Base-by-base conservation (phyloP, 2,888 invertebrate species). In the Empis livida region DNA sequence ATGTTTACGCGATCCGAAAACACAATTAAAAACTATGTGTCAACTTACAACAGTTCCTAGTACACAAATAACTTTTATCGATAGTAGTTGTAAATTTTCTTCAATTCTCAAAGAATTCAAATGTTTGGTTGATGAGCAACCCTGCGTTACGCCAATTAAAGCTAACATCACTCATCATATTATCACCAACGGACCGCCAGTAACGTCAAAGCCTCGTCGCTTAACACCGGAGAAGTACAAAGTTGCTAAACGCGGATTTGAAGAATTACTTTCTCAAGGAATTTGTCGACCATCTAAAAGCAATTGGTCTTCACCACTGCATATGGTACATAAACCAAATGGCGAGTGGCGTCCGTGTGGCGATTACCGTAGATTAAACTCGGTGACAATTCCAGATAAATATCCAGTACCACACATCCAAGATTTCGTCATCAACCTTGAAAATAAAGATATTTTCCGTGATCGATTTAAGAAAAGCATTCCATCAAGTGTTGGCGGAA, bases 231-330 rank as follows among this genome's bases (percentile, higher is more conserved):
- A 37, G 9, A 37, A 37, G 14, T 15, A 14, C 4, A n/a, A 37
- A 37, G 15, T 9, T 4, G 37, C 15, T 14, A 15, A 14, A 37
- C 9, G 8, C 3, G 37, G 14, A 14, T 37, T 37, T 37, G 14
- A 37, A 4, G n/a, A 37, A 9, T 14, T 37, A 13, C n/a, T 37
- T 3, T 10, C n/a, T 4, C 15, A 14, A 15, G 37, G 37, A 14
- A 37, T 37, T 14, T 37, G 37, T 14, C n/a, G 14, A 5, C 67
- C 64, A 0, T 67, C 65, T 0, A 58, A 57, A 10, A 62, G 62
- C 30, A 51, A 55, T 1, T 68, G 63, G 67, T 56, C 65, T 11
- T 14, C 9, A 14, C 14, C 37, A 37, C 37, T 37, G n/a, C 37
- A 37, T 14, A 37, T 37, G 37, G 37, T 37, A 14, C 14, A 4